A percentile compares a stretch with the other conserved stretches of the same genome.
Conservation (phyloP, 2,888 invertebrate species). For the Tetropium fuscum region DNA sequence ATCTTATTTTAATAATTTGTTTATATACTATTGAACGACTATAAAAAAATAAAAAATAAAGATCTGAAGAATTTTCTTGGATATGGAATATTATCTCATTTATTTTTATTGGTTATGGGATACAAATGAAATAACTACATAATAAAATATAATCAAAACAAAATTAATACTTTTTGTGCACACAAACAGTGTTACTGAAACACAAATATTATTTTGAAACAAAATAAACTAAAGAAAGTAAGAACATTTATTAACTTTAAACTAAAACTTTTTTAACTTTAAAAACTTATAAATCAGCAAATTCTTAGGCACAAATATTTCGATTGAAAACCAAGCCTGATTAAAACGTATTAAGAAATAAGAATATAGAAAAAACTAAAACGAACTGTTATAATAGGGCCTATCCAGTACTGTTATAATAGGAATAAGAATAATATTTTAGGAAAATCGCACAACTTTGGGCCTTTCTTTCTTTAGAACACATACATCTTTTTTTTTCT, state of each 20-base stretch:
- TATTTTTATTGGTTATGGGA: neutral
- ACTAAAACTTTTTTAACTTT: no score
- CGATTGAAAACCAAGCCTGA: no score
- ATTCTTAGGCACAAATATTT: neutral
- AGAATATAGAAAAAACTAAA: no score
- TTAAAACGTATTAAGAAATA: no score
- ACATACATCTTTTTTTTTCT: neutral
- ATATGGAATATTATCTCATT: neutral
- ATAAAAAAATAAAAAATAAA: neutral
- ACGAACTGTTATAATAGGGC: no score
- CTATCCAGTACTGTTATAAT: no score
- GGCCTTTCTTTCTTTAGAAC: neutral
- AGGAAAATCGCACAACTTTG: slow-evolving; percentile 2
- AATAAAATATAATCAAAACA: neutral
- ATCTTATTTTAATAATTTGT: neutral
- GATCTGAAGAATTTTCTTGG: neutral
- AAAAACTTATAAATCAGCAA: neutral
- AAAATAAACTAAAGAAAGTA: neutral
- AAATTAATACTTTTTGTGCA: neutral
- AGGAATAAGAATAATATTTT: neutral
- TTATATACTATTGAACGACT: neutral
- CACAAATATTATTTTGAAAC: no score
- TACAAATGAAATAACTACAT: neutral
- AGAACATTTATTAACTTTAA: no score
- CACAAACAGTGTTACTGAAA: no score